Percentiles rank a stretch among this genome's conserved stretches.
These are phyloP conservation scores for Xestia ashworthii DNA, from an alignment of 2,888 invertebrate species.

Conservation along the genomic window DNA sequence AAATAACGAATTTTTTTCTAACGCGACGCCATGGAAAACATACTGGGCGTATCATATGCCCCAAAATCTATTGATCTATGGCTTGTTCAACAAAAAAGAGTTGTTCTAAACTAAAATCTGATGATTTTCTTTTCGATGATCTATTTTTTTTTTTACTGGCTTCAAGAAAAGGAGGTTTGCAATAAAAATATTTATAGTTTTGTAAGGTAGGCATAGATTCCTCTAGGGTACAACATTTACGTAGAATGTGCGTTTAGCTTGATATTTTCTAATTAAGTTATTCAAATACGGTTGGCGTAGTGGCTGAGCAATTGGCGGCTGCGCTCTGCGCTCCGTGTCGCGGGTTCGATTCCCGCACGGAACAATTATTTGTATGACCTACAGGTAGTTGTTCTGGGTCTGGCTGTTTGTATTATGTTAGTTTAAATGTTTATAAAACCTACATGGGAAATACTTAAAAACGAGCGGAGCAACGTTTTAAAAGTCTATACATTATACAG, in stretches of 20 bases:
- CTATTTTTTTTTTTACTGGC: not conserved
- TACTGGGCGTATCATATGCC: not conserved
- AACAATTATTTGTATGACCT: not conserved
- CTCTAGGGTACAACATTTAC: not conserved
- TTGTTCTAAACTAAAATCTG: no score
- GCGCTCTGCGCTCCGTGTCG: not conserved
- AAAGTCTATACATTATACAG: no score
- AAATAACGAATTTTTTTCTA: not conserved
- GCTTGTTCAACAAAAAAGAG: no score
- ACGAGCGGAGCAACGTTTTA: no score
- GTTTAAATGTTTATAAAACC: no score
- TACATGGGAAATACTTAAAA: no score
- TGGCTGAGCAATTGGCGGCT: not conserved
- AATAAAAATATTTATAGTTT: constrained; percentile 8
- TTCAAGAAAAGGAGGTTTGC: not conserved
- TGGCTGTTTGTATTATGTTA: not conserved
- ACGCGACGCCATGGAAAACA: not conserved
- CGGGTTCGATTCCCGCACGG: not conserved
- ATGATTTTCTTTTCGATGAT: no score
- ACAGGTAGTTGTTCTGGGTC: not conserved
- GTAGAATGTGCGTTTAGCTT: constrained; percentile 28
- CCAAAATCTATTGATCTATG: no score
- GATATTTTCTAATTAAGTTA: constrained; percentile 8
- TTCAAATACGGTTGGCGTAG: not conserved
- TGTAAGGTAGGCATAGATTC: not conserved